phyloP scores from a whole-genome alignment of 2,797 vertebrate species.

The Heteromormyrus szaboi region DNA sequence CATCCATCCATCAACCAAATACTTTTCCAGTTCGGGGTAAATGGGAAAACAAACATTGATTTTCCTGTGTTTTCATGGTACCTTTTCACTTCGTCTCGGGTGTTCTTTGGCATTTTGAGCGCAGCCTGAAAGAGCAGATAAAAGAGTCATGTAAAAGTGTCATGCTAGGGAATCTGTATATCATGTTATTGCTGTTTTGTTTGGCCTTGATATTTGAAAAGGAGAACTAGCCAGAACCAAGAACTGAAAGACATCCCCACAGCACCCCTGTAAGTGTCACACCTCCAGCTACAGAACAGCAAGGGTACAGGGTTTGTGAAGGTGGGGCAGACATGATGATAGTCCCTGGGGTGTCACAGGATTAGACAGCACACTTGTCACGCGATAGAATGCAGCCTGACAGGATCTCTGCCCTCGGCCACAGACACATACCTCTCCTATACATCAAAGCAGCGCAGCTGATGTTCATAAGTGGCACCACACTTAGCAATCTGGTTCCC shows the following conservation, averaged over 20 bases:
- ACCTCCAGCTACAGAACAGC: neutral
- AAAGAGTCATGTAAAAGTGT: neutral
- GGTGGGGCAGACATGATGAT: neutral
- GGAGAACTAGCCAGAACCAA: neutral
- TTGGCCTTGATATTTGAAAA: neutral
- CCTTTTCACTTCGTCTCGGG: constrained; percentile 51
- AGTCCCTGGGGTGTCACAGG: neutral
- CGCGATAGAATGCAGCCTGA: neutral
- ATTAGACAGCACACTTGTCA: neutral
- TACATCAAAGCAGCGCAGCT: neutral
- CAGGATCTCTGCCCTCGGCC: neutral
- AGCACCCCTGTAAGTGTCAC: neutral
- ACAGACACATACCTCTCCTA: neutral
- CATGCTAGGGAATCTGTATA: neutral
- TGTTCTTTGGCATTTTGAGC: constrained; percentile 75
- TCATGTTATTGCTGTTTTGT: neutral
- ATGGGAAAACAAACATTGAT: neutral
- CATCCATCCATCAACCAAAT: neutral
- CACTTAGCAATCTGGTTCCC: neutral
- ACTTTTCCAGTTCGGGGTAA: neutral
- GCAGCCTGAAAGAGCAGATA: constrained; percentile 62
- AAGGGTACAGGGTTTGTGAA: neutral
- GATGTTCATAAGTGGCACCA: neutral
- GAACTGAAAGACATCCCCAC: neutral
- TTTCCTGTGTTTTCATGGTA: constrained; percentile 23